Base-by-base conservation (phyloP, 2,113 vertebrate genomes). In the Amia ocellicauda region DNA sequence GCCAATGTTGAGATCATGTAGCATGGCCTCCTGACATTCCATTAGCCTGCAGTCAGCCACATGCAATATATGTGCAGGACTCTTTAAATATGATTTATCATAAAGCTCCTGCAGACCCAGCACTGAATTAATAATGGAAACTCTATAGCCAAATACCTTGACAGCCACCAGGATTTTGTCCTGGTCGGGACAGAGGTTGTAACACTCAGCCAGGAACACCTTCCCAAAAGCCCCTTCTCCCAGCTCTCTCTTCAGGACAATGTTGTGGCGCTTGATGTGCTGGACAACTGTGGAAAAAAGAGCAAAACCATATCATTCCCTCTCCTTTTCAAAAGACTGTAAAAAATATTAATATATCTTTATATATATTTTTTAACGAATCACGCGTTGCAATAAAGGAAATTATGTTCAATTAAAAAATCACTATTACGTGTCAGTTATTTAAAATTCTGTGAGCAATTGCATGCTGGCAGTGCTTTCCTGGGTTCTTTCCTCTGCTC, bases 181-280 rank as follows among this genome's bases (percentile, higher is more conserved):
- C 76, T 97, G 93, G 68, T 98, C 93, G 0, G 93, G 90, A 67
- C 89, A 93, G 53, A 99, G 88, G 81, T 98, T 99, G 76, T 97
- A 98, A 77, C 97, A 99, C 79, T 99, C 97, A 0, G 96, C 97
- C 69, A 99, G 82, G 79, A 99, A 99, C 64, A 99, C 97, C 85
- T 98, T 99, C 22, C 97, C 97, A 64, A 99, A 99, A 51, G 97
- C 97, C 74, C 96, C 97, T 86, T 99, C 97, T 66, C 97, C 97
- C 60, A 99, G 86, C 76, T 99, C 97, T 69, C 95, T 91, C 86
- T 98, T 98, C 71, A 99, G 86, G 73, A 98, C 94, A 0, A 99
- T 99, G 83, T 98, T 98, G 78, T 98, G 95, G 56, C 97, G 89
- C 77, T 98, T 99, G 75, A 99, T 99, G 65, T 99, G 96, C 74